Evolutionary conservation across 1,140 invertebrate species (phyloP).

Genomic region (Magallana angulata): DNA sequence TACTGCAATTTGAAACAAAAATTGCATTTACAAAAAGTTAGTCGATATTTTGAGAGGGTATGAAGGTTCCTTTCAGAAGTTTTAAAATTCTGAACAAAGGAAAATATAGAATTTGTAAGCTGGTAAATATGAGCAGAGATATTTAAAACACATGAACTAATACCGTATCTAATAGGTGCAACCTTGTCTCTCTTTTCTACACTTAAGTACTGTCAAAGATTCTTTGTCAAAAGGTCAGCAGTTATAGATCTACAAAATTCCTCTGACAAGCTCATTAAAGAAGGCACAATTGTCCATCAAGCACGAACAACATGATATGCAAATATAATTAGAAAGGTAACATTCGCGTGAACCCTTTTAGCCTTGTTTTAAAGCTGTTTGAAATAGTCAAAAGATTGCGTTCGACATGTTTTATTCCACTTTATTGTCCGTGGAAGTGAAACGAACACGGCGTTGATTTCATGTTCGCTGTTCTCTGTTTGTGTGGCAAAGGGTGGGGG

Average conservation of each 20-base stretch:
- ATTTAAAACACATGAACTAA: too few species aligned
- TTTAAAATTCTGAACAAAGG: too few species aligned
- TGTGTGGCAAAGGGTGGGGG: conserved; percentile 29
- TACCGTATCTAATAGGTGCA: too few species aligned
- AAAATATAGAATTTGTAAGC: too few species aligned
- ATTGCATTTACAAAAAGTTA: too few species aligned
- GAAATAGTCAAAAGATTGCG: conserved; percentile 21
- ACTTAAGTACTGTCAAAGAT: neutral
- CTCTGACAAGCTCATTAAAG: conserved; percentile 26
- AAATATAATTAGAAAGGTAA: conserved; percentile 33
- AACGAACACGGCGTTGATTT: neutral
- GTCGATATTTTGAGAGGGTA: too few species aligned
- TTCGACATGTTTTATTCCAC: conserved; percentile 1
- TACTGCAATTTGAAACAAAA: too few species aligned
- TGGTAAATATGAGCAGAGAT: too few species aligned
- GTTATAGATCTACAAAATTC: neutral
- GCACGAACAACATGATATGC: conserved; percentile 31
- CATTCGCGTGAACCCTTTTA: conserved; percentile 3
- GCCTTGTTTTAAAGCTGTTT: conserved; percentile 11
- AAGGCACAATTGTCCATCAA: conserved; percentile 6
- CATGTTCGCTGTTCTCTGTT: neutral
- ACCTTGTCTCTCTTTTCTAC: too few species aligned
- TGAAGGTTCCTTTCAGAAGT: too few species aligned
- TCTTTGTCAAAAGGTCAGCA: neutral
- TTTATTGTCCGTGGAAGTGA: conserved; percentile 20